Evolutionary conservation across 2,113 vertebrate species (phyloP), one percentile per base, ranked within the genome.

Genomic region (Podilymbus podiceps): DNA sequence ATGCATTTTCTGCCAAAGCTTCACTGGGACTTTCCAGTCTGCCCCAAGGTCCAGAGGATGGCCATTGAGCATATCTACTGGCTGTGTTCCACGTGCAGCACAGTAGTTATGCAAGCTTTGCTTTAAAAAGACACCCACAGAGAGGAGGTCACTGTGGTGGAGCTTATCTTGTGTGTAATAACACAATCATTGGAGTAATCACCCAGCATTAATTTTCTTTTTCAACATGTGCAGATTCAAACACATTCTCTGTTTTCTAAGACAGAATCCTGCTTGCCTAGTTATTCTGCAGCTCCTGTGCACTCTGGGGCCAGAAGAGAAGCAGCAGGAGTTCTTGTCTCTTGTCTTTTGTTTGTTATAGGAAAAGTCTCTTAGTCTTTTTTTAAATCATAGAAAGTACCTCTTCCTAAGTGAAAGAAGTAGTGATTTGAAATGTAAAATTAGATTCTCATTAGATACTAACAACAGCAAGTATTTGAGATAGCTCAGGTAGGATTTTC

Each of bases 91-190:
- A 11, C n/a, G 1, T 40, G 58, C 56, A 20, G 27, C 58, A 21
- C 33, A 5, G 38, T 3, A 12, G 52, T n/a, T 30, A 12, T 0
- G 7, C 0, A 1, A 77, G 33, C 33, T 17, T 58, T 64, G 44
- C 56, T 71, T 52, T 58, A 25, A 11, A 21, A 47, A n/a, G 62
- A 15, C 38, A n/a, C 4, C 33, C 30, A 5, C 6, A 38, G 8
- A 38, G 40, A 40, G 38, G 64, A 77, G 6, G 50, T 64, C 20
- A 22, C 58, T 66, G n/a, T 40, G 64, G 28, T 53, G 21, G 30
- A 46, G 11, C 47, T 93, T 73, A 6, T 28, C 44, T 56, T 25
- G 27, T 47, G 25, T 66, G 42, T 12, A n/a, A 9, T 40, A 27
- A 42, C 40, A 53, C 20, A 40, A 7, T 27, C 27, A 5, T 20